Percentiles rank a stretch among this genome's conserved stretches.
Evolutionary conservation across 1,140 invertebrate species (phyloP).

Genomic region (Tetramorium alpestre): DNA sequence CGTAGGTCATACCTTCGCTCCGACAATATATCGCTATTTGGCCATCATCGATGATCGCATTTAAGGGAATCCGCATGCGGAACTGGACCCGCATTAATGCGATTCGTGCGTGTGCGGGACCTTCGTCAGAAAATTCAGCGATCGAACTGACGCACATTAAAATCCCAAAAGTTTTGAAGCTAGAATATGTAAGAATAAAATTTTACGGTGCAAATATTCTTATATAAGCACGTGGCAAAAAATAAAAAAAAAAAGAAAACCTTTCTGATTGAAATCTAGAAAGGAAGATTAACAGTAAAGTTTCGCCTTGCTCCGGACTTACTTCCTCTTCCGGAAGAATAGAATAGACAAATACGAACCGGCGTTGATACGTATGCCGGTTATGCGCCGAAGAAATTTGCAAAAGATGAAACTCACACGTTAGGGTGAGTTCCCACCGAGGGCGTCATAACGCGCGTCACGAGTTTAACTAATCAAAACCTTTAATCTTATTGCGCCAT

Average conservation of each 20-base stretch:
- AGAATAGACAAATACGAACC: not conserved
- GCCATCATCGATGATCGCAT: conserved; percentile 36
- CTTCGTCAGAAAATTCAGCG: not conserved
- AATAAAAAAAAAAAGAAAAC: not conserved
- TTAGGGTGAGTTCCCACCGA: too few relatives aligned
- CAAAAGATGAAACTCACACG: not conserved
- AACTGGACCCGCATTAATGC: conserved; percentile 17
- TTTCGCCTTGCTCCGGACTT: not conserved
- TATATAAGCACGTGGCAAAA: not conserved
- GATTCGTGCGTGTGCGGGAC: not conserved
- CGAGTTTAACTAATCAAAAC: too few relatives aligned
- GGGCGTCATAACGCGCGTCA: too few relatives aligned
- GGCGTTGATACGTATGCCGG: not conserved
- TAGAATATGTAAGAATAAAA: not conserved
- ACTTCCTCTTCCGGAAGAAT: not conserved
- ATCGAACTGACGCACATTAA: not conserved
- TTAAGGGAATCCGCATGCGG: conserved; percentile 45
- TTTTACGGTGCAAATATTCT: not conserved
- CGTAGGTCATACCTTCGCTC: conserved; percentile 14
- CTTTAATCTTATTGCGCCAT: too few relatives aligned
- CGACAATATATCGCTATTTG: conserved; percentile 31
- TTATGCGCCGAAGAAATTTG: not conserved
- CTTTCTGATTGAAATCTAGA: not conserved
- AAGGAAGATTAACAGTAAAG: not conserved
- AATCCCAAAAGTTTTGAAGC: not conserved